A percentile compares a stretch with the other conserved stretches of the same genome.
Conservation (phyloP, 1,140 invertebrate species). For the Diorhabda sublineata region DNA sequence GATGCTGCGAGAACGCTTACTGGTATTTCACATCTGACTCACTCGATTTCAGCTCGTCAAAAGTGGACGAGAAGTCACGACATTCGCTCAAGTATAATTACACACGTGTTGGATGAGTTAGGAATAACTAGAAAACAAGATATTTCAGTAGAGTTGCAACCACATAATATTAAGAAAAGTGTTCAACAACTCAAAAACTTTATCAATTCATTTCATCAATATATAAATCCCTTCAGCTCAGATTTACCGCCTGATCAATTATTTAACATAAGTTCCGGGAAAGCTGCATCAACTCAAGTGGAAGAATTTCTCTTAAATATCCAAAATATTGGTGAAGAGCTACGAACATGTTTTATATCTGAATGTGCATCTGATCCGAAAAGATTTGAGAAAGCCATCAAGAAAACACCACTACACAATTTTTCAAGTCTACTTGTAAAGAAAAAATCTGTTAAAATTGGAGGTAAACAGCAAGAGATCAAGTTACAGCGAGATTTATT, state of each 20-base stretch:
- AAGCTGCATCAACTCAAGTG: background rate
- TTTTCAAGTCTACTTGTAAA: too few relatives aligned
- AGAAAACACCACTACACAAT: too few relatives aligned
- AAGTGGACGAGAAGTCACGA: too few relatives aligned
- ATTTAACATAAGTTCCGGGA: too few relatives aligned
- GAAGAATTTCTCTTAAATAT: background rate
- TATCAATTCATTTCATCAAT: background rate
- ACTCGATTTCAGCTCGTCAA: conserved; percentile 29
- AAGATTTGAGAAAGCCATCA: too few relatives aligned
- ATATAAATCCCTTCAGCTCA: background rate
- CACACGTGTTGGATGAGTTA: background rate
- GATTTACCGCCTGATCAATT: too few relatives aligned
- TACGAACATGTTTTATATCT: too few relatives aligned
- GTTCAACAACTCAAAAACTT: conserved; percentile 11
- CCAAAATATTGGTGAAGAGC: background rate
- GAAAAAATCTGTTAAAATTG: conserved; percentile 9
- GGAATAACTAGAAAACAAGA: too few relatives aligned
- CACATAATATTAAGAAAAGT: conserved; percentile 7
- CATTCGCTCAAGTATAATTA: conserved; percentile 20
- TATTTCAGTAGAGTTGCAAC: too few relatives aligned
- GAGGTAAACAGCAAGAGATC: background rate
- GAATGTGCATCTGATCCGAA: too few relatives aligned
- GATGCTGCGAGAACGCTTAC: conserved; percentile 6
- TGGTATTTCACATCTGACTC: conserved; percentile 31
- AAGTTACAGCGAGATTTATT: too few relatives aligned